These are phyloP conservation scores for Nixonia krombeini DNA, from an alignment of 1,140 invertebrate genomes.

Conservation along the genomic window DNA sequence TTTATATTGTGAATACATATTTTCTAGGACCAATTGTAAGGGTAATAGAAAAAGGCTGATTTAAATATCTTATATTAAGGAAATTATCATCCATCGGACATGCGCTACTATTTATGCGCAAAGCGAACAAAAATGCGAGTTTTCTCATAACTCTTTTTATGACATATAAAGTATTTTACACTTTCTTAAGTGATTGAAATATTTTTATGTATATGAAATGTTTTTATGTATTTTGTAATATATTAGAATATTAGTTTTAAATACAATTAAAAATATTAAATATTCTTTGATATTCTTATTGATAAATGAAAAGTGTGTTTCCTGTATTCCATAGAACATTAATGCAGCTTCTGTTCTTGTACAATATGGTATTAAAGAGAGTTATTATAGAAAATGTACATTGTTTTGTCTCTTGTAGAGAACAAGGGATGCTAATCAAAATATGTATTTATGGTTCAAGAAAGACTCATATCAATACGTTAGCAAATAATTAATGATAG, in stretches of 20 bases:
- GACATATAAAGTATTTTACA: no score
- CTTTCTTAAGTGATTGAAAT: no score
- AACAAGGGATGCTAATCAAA: no score
- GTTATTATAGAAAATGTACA: no score
- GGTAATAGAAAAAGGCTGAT: slow-evolving; percentile 58
- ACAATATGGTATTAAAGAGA: slow-evolving; percentile 6
- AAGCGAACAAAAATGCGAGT: slow-evolving; percentile 8
- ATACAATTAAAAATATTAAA: no score
- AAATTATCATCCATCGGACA: not conserved
- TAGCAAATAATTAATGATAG: not conserved
- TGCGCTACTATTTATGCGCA: no score
- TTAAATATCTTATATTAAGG: slow-evolving; percentile 33
- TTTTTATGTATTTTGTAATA: no score
- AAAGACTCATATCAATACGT: not conserved
- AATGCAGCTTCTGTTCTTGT: not conserved
- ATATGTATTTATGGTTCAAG: not conserved
- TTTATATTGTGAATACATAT: slow-evolving; percentile 50
- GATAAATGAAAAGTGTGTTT: no score
- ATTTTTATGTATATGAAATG: no score
- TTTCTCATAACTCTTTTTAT: slow-evolving; percentile 13
- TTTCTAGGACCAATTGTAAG: slow-evolving; percentile 33
- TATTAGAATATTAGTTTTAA: no score
- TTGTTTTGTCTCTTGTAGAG: no score
- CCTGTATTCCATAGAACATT: not conserved
- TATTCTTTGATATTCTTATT: no score